phyloP scores from a whole-genome alignment of 2,888 invertebrate genomes.

The Sarcophaga variegata region DNA sequence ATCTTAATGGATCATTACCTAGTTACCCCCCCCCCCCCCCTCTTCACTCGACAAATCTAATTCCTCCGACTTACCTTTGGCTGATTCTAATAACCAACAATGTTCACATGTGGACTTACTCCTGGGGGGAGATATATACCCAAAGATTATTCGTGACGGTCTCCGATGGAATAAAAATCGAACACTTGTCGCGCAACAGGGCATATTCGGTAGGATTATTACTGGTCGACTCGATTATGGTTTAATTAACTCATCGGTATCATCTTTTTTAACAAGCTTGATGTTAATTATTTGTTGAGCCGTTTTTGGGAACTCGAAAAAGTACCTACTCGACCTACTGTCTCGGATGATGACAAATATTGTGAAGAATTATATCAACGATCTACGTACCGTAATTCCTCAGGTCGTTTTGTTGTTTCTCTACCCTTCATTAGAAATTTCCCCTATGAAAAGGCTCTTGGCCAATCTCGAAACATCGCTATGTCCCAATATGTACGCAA shows the following conservation, averaged over 20 bases:
- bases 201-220: not conserved
- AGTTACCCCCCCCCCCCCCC: not conserved
- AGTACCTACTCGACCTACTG: not conserved
- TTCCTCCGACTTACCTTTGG: not conserved
- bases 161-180: not conserved
- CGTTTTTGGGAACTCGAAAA: slow-evolving; percentile 17
- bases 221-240: not conserved
- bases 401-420: slow-evolving; percentile 1
- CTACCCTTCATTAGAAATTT: too few species aligned
- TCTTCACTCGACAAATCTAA: not conserved
- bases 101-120: not conserved
- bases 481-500: not conserved
- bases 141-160: not conserved
- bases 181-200: not conserved
- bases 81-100: not conserved
- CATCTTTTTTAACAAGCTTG: not conserved
- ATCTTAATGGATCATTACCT: not conserved
- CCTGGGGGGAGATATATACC: not conserved
- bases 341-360: not conserved
- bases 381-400: not conserved
- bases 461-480: too few species aligned
- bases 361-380: not conserved
- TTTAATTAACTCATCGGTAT: not conserved
- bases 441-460: too few species aligned
- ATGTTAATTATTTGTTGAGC: not conserved